Evolutionary conservation across 1,140 invertebrate genomes (phyloP).

Genomic region (Musca vetustissima): DNA sequence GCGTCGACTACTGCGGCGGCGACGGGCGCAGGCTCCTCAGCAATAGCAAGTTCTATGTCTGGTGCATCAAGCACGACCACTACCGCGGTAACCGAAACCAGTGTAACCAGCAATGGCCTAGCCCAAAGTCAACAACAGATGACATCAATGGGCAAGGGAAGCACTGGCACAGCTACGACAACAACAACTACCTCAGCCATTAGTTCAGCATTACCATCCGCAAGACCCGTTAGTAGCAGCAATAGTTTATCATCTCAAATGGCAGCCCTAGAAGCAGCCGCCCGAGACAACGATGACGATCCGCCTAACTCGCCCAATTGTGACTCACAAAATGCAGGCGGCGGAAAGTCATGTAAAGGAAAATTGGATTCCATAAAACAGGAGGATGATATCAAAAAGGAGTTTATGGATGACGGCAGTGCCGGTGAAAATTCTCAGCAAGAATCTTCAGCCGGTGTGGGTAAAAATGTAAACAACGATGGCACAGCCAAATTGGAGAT

Average conservation of each 20-base stretch:
- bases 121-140: constrained; percentile 33
- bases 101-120: constrained; percentile 27
- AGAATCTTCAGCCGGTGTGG: constrained; percentile 57
- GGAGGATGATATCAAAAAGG: constrained; percentile 69
- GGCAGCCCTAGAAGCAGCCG: constrained; percentile 68
- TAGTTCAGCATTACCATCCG: constrained; percentile 25
- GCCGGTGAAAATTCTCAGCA: constrained; percentile 55
- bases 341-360: constrained; percentile 57
- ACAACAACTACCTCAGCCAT: constrained; percentile 31
- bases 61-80: constrained; percentile 40
- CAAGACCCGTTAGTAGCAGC: constrained; percentile 38
- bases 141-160: constrained; percentile 27
- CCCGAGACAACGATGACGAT: constrained; percentile 67
- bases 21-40: constrained; percentile 27
- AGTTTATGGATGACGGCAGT: constrained; percentile 60
- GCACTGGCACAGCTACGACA: constrained; percentile 8
- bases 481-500: constrained; percentile 69
- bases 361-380: constrained; percentile 68
- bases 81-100: constrained; percentile 36
- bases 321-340: constrained; percentile 45
- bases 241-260: constrained; percentile 68
- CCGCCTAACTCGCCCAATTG: constrained; percentile 63
- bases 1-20: background rate
- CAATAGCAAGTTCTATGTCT: too few species aligned
- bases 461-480: constrained; percentile 68